Conservation (phyloP, 2,797 vertebrate species). For the Brachyrhaphis roseni region DNA sequence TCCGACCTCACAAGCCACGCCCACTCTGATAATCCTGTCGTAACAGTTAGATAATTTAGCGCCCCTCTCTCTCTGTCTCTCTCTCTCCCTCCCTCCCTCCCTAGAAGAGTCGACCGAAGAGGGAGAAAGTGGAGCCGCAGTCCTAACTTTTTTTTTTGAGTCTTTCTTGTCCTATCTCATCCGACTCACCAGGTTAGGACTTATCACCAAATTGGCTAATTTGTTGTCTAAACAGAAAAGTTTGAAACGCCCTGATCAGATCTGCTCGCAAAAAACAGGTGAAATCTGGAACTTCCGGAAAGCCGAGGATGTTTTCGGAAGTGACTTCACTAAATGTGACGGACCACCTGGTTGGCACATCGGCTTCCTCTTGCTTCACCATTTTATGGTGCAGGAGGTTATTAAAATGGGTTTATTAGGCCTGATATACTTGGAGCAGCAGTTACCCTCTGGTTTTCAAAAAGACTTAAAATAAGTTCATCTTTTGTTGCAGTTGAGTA, state of each 20-base stretch:
- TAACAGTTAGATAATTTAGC: conserved; percentile 73
- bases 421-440: not conserved
- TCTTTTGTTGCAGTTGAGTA: no score
- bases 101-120: not conserved
- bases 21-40: conserved; percentile 48
- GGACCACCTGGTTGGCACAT: not conserved
- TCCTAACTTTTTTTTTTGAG: not conserved
- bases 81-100: not conserved
- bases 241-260: not conserved
- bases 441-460: not conserved
- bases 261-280: not conserved
- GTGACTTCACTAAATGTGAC: not conserved
- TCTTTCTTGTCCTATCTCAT: not conserved
- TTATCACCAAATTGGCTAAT: not conserved
- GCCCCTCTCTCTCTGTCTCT: conserved; percentile 1
- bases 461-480: not conserved
- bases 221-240: not conserved
- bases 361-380: not conserved
- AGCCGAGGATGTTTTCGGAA: not conserved
- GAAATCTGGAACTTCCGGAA: not conserved
- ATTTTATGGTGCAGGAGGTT: not conserved
- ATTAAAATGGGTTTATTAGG: not conserved
- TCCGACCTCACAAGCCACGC: conserved; percentile 52
- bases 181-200: not conserved
- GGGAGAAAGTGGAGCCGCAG: not conserved